Evolutionary conservation across 2,113 vertebrate genomes (phyloP).

Genomic region (Rostratula benghalensis): DNA sequence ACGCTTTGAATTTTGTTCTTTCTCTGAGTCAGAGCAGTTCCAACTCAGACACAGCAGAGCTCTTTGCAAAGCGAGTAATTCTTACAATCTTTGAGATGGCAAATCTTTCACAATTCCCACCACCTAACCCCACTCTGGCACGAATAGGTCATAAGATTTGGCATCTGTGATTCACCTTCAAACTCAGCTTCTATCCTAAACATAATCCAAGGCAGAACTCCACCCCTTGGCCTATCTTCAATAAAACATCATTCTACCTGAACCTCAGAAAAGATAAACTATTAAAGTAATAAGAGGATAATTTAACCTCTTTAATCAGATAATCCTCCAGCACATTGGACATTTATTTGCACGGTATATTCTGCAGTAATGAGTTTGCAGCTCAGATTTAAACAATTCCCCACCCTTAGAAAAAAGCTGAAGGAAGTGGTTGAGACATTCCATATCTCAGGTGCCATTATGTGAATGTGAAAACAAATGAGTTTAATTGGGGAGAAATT

Average conservation of each 20-base stretch:
- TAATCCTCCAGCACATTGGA: constrained; percentile 69
- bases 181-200: constrained; percentile 14
- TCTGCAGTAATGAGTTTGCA: constrained; percentile 57
- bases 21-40: rapidly evolving
- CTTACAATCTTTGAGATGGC: neutral
- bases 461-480: constrained; percentile 67
- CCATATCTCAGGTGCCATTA: constrained; percentile 73
- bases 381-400: constrained; percentile 52
- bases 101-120: neutral
- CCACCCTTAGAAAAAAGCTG: constrained; percentile 65
- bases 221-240: constrained; percentile 58
- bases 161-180: constrained; percentile 18
- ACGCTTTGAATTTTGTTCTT: neutral
- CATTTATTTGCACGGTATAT: constrained; percentile 47
- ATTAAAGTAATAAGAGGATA: constrained; percentile 72
- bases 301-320: constrained; percentile 73
- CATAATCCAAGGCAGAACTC: constrained; percentile 35
- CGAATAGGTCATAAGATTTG: constrained; percentile 21
- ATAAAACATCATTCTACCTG: constrained; percentile 62
- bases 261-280: constrained; percentile 73
- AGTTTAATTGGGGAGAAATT: constrained; percentile 73
- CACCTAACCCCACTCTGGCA: neutral
- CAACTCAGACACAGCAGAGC: neutral
- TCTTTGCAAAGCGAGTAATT: neutral
- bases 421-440: constrained; percentile 74